phyloP scores from a whole-genome alignment of 2,888 invertebrate genomes.

The Sminthurinus aureus region DNA sequence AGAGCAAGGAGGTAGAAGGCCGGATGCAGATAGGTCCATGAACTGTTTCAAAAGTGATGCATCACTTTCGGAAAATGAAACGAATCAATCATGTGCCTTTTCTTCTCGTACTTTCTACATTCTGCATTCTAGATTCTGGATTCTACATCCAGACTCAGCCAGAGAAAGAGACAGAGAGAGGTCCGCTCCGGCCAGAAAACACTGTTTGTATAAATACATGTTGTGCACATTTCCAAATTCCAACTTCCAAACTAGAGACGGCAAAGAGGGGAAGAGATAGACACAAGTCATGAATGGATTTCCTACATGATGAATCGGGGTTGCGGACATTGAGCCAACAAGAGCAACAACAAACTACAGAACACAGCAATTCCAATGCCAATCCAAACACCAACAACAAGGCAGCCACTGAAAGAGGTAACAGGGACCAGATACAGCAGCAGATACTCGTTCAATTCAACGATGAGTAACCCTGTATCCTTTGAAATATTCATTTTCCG shows the following conservation, averaged over 20 bases:
- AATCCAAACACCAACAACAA: neutral
- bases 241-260: no score
- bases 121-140: no score
- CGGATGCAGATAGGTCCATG: constrained; percentile 24
- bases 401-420: no score
- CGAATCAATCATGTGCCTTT: constrained; percentile 38
- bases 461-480: constrained; percentile 5
- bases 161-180: neutral
- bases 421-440: neutral
- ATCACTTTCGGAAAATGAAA: constrained; percentile 37
- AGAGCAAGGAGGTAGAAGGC: neutral
- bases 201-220: no score
- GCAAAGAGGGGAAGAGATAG: neutral
- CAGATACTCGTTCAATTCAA: neutral
- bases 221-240: neutral
- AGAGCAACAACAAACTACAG: no score
- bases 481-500: constrained; percentile 21
- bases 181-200: no score
- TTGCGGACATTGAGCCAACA: neutral
- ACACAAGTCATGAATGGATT: constrained; percentile 15
- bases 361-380: no score
- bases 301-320: constrained; percentile 27
- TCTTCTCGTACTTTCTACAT: constrained; percentile 1
- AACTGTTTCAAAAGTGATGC: constrained; percentile 27
- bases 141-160: no score